phyloP scores from a whole-genome alignment of 2,113 vertebrate species.

The Ariopsis seemanni region DNA sequence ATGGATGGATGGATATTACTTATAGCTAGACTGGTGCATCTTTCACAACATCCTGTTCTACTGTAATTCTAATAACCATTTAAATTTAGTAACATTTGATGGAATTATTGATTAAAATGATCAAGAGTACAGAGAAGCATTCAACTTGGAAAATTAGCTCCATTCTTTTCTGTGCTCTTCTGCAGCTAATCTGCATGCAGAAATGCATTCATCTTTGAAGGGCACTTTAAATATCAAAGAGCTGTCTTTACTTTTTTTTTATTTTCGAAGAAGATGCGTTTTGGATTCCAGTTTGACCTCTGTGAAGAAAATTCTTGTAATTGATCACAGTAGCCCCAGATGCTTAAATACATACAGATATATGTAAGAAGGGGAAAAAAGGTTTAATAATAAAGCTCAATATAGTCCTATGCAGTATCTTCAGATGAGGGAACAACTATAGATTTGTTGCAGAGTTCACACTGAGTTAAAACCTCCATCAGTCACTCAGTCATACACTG shows the following conservation, averaged over 20 bases:
- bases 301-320: background rate
- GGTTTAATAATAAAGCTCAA: background rate
- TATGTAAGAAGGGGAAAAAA: background rate
- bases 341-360: background rate
- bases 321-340: background rate
- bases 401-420: background rate
- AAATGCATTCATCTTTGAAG: background rate
- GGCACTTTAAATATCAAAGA: conserved; percentile 2
- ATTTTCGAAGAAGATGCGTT: background rate
- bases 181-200: background rate
- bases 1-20: too few relatives aligned
- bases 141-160: background rate
- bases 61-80: background rate
- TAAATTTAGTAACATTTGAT: background rate
- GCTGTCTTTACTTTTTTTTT: background rate
- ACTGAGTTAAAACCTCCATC: background rate
- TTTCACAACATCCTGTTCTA: background rate
- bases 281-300: background rate
- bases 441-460: background rate
- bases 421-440: background rate
- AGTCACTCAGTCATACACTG: background rate
- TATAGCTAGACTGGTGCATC: background rate
- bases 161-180: background rate
- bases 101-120: background rate
- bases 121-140: background rate